Conservation (phyloP, 2,797 vertebrate species). For the Paedocypris micromegethes region DNA sequence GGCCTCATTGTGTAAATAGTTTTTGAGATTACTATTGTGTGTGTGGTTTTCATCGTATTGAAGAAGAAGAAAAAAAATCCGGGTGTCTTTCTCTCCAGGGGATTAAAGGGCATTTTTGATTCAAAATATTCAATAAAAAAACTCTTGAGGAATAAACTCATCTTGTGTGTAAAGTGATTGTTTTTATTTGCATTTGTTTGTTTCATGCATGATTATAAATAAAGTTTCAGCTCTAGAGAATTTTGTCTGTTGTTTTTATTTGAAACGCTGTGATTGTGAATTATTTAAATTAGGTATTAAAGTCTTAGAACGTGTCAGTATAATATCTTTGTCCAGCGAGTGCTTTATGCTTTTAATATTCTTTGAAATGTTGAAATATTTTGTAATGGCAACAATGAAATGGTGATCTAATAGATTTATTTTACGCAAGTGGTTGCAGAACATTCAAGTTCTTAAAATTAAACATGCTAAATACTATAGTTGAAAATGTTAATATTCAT, state of each 20-base stretch:
- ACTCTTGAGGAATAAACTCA: conserved; percentile 54
- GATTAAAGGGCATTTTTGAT: conserved; percentile 36
- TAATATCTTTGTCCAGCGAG: neutral
- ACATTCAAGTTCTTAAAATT: too few species aligned
- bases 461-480: too few species aligned
- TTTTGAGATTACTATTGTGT: conserved; percentile 36
- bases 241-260: conserved; percentile 16
- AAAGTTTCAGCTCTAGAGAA: conserved; percentile 55
- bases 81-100: conserved; percentile 44
- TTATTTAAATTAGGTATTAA: too few species aligned
- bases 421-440: too few species aligned
- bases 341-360: too few species aligned
- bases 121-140: conserved; percentile 64
- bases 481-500: too few species aligned
- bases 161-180: conserved; percentile 62
- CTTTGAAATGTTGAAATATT: too few species aligned
- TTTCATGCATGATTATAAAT: conserved; percentile 52
- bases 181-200: conserved; percentile 36
- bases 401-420: too few species aligned
- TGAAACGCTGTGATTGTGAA: neutral
- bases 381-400: too few species aligned
- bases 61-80: conserved; percentile 13
- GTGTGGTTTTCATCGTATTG: conserved; percentile 31
- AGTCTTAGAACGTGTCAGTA: neutral
- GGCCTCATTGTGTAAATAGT: conserved; percentile 43